Conservation (phyloP, 2,113 vertebrate species). For the Polypterus bichir region DNA sequence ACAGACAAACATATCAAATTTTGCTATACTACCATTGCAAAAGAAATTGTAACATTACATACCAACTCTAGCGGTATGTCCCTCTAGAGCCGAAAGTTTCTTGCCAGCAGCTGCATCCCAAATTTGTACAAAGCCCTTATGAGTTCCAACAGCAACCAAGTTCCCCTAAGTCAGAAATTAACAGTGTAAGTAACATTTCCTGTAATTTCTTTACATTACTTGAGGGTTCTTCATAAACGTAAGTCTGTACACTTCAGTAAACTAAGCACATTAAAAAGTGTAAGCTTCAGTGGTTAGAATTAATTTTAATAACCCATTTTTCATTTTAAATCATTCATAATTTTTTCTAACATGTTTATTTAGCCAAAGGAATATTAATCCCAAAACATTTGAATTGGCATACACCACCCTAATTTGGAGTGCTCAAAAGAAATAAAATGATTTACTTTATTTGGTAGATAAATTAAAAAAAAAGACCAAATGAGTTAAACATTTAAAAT, state of each 20-base stretch:
- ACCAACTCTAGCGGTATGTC: slow-evolving; percentile 93
- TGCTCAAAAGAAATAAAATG: too few relatives aligned
- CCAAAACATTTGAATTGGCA: too few relatives aligned
- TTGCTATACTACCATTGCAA: not conserved
- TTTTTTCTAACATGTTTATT: too few relatives aligned
- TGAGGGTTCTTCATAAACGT: not conserved
- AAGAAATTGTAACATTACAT: slow-evolving; percentile 33
- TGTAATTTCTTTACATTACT: not conserved
- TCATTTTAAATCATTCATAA: too few relatives aligned
- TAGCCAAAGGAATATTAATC: too few relatives aligned
- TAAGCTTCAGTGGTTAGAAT: not conserved
- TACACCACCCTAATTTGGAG: too few relatives aligned
- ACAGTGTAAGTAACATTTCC: not conserved
- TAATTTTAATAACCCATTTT: not conserved
- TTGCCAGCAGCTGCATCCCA: slow-evolving; percentile 96
- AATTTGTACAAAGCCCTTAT: slow-evolving; percentile 96
- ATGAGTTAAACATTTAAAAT: too few relatives aligned
- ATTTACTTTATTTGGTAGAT: too few relatives aligned
- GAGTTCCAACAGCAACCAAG: slow-evolving; percentile 88
- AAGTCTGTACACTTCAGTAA: not conserved
- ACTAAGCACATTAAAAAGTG: not conserved
- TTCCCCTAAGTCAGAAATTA: slow-evolving; percentile 62
- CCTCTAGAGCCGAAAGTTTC: slow-evolving; percentile 83
- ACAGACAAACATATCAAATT: too few relatives aligned
- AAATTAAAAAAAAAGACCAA: too few relatives aligned